A percentile compares a stretch with the other conserved stretches of the same genome.
Conservation (phyloP, 2,113 vertebrate genomes). For the Amphilophus citrinellus region DNA sequence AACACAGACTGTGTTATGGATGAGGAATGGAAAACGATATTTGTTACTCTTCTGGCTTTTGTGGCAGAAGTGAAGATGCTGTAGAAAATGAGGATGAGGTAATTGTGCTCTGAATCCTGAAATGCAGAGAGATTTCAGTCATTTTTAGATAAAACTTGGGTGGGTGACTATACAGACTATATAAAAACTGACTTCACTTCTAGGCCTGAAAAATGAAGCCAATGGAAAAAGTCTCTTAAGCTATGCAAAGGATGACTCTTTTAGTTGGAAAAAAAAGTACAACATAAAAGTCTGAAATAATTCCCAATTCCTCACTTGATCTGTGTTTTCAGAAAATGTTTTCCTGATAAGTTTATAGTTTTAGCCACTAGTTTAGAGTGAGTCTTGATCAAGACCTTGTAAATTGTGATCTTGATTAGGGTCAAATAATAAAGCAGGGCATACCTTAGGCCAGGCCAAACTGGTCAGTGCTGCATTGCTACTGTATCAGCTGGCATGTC, state of each 20-base stretch:
- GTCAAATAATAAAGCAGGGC: neutral
- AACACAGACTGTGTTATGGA: slow-evolving; percentile 14
- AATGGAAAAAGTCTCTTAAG: too few relatives aligned
- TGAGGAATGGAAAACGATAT: slow-evolving; percentile 12
- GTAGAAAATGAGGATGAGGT: slow-evolving; percentile 3
- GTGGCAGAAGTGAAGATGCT: slow-evolving; percentile 3
- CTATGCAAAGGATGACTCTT: neutral
- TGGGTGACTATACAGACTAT: neutral
- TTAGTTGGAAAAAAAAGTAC: neutral
- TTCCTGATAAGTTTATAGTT: neutral
- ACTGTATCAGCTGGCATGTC: too few relatives aligned
- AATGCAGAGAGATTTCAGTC: slow-evolving; percentile 3
- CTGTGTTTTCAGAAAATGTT: neutral
- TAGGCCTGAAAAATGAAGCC: neutral
- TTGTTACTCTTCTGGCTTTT: slow-evolving; percentile 26
- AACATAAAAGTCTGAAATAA: neutral
- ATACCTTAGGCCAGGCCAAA: too few relatives aligned
- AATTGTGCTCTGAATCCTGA: slow-evolving; percentile 4
- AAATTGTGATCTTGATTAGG: neutral
- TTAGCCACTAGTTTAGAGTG: too few relatives aligned
- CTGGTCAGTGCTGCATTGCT: too few relatives aligned
- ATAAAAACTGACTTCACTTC: neutral
- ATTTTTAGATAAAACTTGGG: slow-evolving; percentile 39
- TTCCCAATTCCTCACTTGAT: neutral
- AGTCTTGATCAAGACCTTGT: neutral